These are phyloP conservation scores for Chloroclystis v-ata DNA, from an alignment of 2,888 invertebrate species.

Conservation along the genomic window DNA sequence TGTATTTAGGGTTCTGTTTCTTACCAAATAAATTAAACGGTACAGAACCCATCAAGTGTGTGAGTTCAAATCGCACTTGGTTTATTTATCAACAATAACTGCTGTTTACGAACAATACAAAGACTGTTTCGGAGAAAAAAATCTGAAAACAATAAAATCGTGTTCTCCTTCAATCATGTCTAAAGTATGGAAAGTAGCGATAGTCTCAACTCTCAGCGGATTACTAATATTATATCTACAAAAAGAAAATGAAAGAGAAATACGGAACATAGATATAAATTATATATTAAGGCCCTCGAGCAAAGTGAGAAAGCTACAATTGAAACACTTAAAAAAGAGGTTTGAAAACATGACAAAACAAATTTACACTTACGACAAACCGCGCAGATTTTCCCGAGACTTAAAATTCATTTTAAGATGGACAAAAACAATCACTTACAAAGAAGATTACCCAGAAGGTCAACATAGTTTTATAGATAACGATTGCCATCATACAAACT, in stretches of 20 bases:
- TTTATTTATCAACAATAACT: slow-evolving; percentile 5
- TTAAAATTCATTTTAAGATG: slow-evolving; percentile 55
- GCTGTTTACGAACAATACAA: slow-evolving; percentile 15
- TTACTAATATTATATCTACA: not conserved
- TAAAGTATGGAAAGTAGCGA: slow-evolving; percentile 28
- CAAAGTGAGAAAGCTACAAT: slow-evolving; percentile 32
- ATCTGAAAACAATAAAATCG: not conserved
- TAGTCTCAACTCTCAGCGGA: not conserved
- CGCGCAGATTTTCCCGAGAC: slow-evolving; percentile 47
- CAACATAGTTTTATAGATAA: slow-evolving; percentile 45
- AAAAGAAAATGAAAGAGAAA: not conserved
- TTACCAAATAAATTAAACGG: too few species aligned
- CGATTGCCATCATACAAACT: slow-evolving; percentile 62
- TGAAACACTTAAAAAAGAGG: slow-evolving; percentile 32
- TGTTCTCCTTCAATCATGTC: slow-evolving; percentile 39
- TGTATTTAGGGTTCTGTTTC: too few species aligned
- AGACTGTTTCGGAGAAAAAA: not conserved
- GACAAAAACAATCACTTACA: slow-evolving; percentile 33
- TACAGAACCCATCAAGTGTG: too few species aligned
- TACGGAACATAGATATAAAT: slow-evolving; percentile 33
- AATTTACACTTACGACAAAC: slow-evolving; percentile 31
- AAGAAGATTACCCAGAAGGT: slow-evolving; percentile 34
- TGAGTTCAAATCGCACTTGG: too few species aligned
- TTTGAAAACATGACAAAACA: slow-evolving; percentile 31
- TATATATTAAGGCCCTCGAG: slow-evolving; percentile 37